Evolutionary conservation across 2,797 vertebrate genomes (phyloP).

Genomic region (Adelosebastes latens): DNA sequence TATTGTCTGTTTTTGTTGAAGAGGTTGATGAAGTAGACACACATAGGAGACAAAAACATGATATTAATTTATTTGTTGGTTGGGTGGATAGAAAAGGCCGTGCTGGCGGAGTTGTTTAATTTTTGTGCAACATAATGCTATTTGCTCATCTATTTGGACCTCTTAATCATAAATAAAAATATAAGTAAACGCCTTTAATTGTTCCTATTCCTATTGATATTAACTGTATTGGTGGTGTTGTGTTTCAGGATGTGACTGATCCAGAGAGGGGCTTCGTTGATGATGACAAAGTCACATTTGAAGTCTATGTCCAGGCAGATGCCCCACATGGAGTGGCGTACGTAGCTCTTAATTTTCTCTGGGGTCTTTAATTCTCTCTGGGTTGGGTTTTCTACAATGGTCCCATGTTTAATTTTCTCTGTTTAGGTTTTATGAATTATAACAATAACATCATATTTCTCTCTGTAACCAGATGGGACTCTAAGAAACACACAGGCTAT

Average conservation of each 20-base stretch:
- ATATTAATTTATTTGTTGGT: not conserved
- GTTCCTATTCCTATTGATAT: not conserved
- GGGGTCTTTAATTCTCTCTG: not conserved
- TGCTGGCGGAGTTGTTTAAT: not conserved
- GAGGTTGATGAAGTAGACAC: not conserved
- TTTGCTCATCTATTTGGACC: not conserved
- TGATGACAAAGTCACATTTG: slow-evolving; percentile 98
- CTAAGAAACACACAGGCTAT: slow-evolving; percentile 99
- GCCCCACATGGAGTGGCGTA: slow-evolving; percentile 99
- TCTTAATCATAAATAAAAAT: not conserved
- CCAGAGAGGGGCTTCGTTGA: slow-evolving; percentile 97
- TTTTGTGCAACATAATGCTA: not conserved
- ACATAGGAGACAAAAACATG: too few relatives aligned
- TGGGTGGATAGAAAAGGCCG: not conserved
- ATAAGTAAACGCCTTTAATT: not conserved
- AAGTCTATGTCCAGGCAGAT: slow-evolving; percentile 98
- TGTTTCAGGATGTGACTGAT: slow-evolving; percentile 96
- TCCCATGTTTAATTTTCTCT: not conserved
- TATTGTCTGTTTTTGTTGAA: not conserved
- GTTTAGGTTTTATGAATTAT: not conserved
- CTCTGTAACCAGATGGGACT: slow-evolving; percentile 91
- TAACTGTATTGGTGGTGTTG: not conserved
- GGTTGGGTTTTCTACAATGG: not conserved
- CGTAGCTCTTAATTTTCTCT: slow-evolving; percentile 63
- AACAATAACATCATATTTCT: not conserved